Percentiles rank a stretch among this genome's conserved stretches.
Evolutionary conservation across 2,888 invertebrate genomes (phyloP).

Genomic region (Galerucella calmariensis): DNA sequence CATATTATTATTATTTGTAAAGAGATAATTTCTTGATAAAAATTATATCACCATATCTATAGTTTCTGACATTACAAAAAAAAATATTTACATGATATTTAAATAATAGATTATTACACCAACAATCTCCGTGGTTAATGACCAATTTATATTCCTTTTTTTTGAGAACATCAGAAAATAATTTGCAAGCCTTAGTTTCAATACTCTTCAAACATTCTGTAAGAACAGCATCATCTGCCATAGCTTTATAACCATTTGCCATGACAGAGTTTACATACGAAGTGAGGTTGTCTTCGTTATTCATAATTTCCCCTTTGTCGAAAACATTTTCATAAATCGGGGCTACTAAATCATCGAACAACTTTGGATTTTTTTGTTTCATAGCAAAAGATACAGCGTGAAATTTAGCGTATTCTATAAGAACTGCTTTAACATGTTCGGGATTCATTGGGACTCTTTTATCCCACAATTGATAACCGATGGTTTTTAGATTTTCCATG

Average conservation of each 20-base stretch:
- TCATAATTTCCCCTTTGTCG: neutral
- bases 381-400: constrained; percentile 56
- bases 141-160: constrained; percentile 23
- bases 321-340: constrained; percentile 26
- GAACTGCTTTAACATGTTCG: constrained; percentile 51
- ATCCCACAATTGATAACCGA: constrained; percentile 52
- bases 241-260: constrained; percentile 21
- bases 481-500: constrained; percentile 53
- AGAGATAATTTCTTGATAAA: no score
- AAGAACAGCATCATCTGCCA: constrained; percentile 6
- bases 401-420: constrained; percentile 55
- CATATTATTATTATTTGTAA: no score
- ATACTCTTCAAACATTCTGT: constrained; percentile 20
- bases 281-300: neutral
- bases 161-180: neutral
- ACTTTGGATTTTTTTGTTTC: constrained; percentile 49
- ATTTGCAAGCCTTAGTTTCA: neutral
- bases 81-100: constrained; percentile 43
- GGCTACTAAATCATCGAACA: constrained; percentile 42
- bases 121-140: constrained; percentile 54
- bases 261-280: constrained; percentile 12
- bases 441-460: constrained; percentile 52
- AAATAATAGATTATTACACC: constrained; percentile 54
- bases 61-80: no score
- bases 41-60: no score